Conservation (phyloP, 2,888 invertebrate genomes). For the Brachyptera putata region DNA sequence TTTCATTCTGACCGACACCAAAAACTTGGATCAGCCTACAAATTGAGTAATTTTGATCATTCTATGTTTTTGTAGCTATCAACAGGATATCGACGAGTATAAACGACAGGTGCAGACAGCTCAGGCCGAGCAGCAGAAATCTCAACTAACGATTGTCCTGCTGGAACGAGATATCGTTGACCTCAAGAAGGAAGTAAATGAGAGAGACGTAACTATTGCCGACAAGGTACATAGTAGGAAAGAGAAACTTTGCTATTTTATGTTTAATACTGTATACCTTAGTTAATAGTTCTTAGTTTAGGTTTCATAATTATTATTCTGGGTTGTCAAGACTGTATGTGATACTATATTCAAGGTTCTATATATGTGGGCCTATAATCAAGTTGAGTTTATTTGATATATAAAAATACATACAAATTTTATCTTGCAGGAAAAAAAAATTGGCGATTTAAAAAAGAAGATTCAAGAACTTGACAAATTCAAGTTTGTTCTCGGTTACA, state of each 20-base stretch:
- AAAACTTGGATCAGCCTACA: too few relatives aligned
- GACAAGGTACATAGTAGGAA: constrained; percentile 53
- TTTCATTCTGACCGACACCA: too few relatives aligned
- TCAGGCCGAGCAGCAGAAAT: constrained; percentile 67
- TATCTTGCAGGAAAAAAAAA: constrained; percentile 61
- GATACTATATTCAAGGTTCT: too few relatives aligned
- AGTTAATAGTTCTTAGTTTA: too few relatives aligned
- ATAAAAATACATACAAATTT: too few relatives aligned
- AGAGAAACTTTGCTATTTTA: background rate
- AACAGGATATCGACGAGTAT: constrained; percentile 69
- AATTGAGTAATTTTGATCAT: too few relatives aligned
- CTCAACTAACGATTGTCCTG: constrained; percentile 64
- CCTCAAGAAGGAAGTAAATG: constrained; percentile 77
- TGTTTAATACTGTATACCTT: too few relatives aligned
- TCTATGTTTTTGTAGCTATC: constrained; percentile 43
- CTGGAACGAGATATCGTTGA: constrained; percentile 75
- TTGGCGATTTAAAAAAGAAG: constrained; percentile 76
- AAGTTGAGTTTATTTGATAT: too few relatives aligned
- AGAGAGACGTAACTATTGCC: constrained; percentile 77
- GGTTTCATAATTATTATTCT: too few relatives aligned
- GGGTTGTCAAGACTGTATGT: too few relatives aligned
- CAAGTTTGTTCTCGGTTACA: constrained; percentile 84
- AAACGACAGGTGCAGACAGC: constrained; percentile 58
- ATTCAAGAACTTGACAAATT: constrained; percentile 88
- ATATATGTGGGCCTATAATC: too few relatives aligned